Evolutionary conservation across 1,140 invertebrate genomes (phyloP).

Genomic region (Hyposmocoma kahamanoa): DNA sequence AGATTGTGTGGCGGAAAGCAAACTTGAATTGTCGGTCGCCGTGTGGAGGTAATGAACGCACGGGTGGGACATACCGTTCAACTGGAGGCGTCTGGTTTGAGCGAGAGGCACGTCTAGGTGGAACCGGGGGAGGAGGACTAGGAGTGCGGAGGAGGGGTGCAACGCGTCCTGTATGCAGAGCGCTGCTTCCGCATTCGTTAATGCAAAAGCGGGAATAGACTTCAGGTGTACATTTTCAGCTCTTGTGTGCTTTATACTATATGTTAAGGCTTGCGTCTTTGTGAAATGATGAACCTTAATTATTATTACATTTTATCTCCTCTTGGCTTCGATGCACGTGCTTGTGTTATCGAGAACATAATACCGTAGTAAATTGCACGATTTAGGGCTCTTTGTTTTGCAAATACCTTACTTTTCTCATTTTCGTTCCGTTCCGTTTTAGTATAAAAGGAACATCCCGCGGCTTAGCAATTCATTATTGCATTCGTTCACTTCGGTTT

Average conservation of each 20-base stretch:
- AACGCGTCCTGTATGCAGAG: constrained; percentile 68
- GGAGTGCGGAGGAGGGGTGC: constrained; percentile 29
- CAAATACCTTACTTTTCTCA: background rate
- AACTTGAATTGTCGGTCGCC: constrained; percentile 70
- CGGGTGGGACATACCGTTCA: constrained; percentile 54
- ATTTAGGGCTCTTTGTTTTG: background rate
- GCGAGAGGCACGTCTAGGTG: constrained; percentile 35
- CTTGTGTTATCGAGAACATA: background rate
- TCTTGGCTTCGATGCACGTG: constrained; percentile 22
- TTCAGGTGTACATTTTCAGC: constrained; percentile 72
- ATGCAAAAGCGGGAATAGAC: constrained; percentile 69
- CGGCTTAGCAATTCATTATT: constrained; percentile 66
- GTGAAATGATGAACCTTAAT: constrained; percentile 60
- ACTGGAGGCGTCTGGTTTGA: constrained; percentile 58
- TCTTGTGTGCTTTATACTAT: constrained; percentile 66
- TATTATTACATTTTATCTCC: constrained; percentile 64
- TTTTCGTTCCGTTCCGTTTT: constrained; percentile 28
- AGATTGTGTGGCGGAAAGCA: constrained; percentile 70
- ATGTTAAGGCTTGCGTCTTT: constrained; percentile 65
- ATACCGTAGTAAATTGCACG: background rate
- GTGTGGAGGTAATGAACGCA: constrained; percentile 68
- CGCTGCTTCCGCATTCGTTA: constrained; percentile 72
- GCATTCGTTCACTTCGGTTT: constrained; percentile 67
- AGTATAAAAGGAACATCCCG: constrained; percentile 46
- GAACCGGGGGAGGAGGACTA: constrained; percentile 19